Base-by-base conservation (phyloP, 1,140 invertebrate genomes). In the Drosophila bocki region DNA sequence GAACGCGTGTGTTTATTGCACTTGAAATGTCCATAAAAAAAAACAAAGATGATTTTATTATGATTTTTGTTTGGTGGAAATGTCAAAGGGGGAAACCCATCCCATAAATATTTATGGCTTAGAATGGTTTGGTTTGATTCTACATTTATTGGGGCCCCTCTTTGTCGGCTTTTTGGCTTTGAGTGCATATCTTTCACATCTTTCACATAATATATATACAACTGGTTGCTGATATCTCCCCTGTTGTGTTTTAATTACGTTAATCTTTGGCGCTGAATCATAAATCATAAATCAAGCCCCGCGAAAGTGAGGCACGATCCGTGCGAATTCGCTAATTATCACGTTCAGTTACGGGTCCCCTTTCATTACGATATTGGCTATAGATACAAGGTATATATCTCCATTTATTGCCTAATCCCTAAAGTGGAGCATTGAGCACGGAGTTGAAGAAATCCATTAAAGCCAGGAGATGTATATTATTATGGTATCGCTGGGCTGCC, bases 271-370 rank as follows among this genome's bases (percentile, higher is more conserved):
- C 47, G 51, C 48, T 48, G 41, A 41, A 48, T 51, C 81, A 80
- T 83, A 76, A 44, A 48, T 51, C 81, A 80, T 83, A 76, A 84
- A 76, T 80, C 81, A 64, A 48, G 35, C 59, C 44, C 47, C 65
- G 26, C 44, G 74, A 65, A 70, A 63, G 74, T 53, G 60, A 76
- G 37, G 33, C 57, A 58, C 44, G 59, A 75, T 64, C 64, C 57
- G 48, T 72, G 80, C 85, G 62, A 88, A 90, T 71, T 74, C 47
- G 74, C 70, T 90, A 88, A 90, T 88, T 88, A 88, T 80, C 84
- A 81, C 84, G 84, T 88, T 80, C 54, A 39, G 19, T 41, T 39
- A 64, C 13, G 51, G 59, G 35, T 35, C 19, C 60, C 39, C 63
- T 56, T 65, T 67, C 65, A 58, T 60, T 78, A 48, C 56, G 71